Evolutionary conservation across 2,888 invertebrate species (phyloP).

Genomic region (Philaethria dido): DNA sequence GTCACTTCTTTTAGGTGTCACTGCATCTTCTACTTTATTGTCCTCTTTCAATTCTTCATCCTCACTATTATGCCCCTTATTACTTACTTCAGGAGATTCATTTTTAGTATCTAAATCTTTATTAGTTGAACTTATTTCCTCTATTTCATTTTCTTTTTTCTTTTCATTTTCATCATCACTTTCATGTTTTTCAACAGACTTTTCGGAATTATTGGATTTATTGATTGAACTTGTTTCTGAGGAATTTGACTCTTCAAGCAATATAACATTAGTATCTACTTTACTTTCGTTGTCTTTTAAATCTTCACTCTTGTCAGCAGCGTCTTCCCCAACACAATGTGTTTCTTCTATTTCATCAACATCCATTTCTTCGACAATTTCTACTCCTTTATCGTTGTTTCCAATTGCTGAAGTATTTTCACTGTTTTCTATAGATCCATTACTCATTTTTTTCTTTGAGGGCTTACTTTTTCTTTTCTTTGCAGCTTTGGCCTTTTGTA

Average conservation of each 20-base stretch:
- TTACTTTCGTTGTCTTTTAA: conserved; percentile 18
- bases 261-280: conserved; percentile 39
- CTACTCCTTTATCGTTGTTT: conserved; percentile 36
- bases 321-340: conserved; percentile 33
- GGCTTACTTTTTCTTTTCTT: conserved; percentile 58
- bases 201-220: neutral
- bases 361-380: conserved; percentile 44
- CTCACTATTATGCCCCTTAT: neutral
- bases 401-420: conserved; percentile 40
- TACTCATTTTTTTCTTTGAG: conserved; percentile 42
- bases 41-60: conserved; percentile 37
- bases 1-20: conserved; percentile 61
- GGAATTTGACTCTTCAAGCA: conserved; percentile 53
- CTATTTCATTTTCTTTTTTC: conserved; percentile 12
- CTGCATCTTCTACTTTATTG: conserved; percentile 37
- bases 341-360: conserved; percentile 44
- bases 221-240: conserved; percentile 24
- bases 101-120: neutral
- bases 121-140: conserved; percentile 53
- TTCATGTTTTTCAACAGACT: neutral
- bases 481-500: conserved; percentile 54
- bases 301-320: conserved; percentile 23
- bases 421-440: conserved; percentile 40
- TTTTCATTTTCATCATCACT: conserved; percentile 9
- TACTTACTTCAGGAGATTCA: neutral